A percentile compares a stretch with the other conserved stretches of the same genome.
Evolutionary conservation across 1,140 invertebrate species (phyloP).

Genomic region (Caerostris extrusa): DNA sequence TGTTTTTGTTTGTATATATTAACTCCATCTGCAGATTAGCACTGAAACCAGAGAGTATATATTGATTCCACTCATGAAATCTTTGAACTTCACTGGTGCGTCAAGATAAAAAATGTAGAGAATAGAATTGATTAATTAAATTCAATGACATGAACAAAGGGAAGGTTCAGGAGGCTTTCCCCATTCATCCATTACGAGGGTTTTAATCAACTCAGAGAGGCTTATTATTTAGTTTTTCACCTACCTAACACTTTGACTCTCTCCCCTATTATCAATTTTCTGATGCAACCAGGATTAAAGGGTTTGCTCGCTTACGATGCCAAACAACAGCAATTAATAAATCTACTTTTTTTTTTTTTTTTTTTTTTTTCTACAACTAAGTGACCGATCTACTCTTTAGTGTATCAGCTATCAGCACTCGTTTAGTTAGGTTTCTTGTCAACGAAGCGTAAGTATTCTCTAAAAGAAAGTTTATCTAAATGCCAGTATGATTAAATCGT

Average conservation of each 20-base stretch:
- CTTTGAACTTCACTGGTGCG: not conserved
- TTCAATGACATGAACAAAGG: slow-evolving; percentile 41
- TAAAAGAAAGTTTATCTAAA: not conserved
- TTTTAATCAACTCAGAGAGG: slow-evolving; percentile 47
- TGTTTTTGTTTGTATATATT: not conserved
- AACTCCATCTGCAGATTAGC: not conserved
- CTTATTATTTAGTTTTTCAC: not conserved
- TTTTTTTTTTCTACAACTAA: not conserved
- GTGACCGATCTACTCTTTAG: not conserved
- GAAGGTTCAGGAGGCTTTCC: slow-evolving; percentile 14
- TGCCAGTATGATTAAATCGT: not conserved
- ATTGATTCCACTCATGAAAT: slow-evolving; percentile 8
- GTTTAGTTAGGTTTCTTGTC: not conserved
- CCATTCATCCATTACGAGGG: slow-evolving; percentile 43
- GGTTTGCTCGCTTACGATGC: not conserved
- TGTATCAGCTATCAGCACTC: not conserved
- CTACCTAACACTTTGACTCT: not conserved
- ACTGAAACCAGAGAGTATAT: not conserved
- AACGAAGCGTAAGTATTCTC: not conserved
- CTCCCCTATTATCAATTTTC: slow-evolving; percentile 37
- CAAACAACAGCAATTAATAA: slow-evolving; percentile 27
- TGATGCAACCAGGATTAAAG: slow-evolving; percentile 13
- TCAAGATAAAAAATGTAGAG: slow-evolving; percentile 16
- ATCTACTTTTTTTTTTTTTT: not conserved
- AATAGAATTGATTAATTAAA: slow-evolving; percentile 47